These are phyloP conservation scores for rabbit (Oryctolagus cuniculus) DNA, from an alignment of 2,113 vertebrate genomes.

Conservation along the genomic window DNA sequence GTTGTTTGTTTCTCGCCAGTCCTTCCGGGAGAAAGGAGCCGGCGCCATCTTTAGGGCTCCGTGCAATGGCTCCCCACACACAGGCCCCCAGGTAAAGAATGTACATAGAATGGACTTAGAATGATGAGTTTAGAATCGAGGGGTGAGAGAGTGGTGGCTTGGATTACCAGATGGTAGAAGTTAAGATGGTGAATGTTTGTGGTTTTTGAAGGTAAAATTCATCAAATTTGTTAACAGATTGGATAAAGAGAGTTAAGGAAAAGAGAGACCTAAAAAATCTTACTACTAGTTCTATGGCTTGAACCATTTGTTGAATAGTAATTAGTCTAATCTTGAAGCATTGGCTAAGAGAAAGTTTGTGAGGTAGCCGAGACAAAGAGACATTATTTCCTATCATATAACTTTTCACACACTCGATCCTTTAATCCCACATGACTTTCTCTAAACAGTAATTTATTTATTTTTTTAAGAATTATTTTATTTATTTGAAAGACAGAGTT, in stretches of 20 bases:
- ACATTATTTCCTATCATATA: background rate
- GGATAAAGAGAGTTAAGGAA: background rate
- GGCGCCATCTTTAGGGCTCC: too few relatives aligned
- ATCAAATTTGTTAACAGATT: background rate
- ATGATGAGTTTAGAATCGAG: background rate
- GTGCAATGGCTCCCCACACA: too few relatives aligned
- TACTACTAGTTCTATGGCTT: background rate
- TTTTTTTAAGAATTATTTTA: too few relatives aligned
- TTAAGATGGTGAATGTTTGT: background rate
- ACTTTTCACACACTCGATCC: background rate
- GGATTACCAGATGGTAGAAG: background rate
- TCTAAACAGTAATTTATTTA: background rate
- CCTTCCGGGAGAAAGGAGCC: too few relatives aligned
- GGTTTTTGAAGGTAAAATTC: background rate
- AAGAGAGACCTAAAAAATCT: background rate
- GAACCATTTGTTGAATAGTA: background rate
- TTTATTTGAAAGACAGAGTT: too few relatives aligned
- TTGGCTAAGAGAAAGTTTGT: background rate
- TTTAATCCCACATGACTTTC: background rate
- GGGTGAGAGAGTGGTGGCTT: background rate
- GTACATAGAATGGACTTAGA: too few relatives aligned
- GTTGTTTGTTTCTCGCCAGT: too few relatives aligned
- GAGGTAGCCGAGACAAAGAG: background rate
- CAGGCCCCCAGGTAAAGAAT: background rate
- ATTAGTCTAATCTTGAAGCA: background rate